Evolutionary conservation across 1,140 invertebrate species (phyloP), one percentile per base, ranked within the genome.

Genomic region (Danaus melanippus): DNA sequence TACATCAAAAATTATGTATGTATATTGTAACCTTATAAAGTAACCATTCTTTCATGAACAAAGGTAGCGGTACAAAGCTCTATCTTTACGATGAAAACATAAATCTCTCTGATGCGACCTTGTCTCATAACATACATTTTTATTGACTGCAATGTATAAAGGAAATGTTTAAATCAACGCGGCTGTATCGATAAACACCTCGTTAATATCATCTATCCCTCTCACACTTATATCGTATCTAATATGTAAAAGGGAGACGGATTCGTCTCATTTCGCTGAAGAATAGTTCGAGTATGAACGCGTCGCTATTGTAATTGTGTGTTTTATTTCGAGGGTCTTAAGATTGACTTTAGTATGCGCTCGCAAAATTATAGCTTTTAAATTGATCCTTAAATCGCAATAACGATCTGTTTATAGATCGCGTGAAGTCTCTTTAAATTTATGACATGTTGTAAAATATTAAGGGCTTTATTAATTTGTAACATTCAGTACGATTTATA

Each of bases 371-470:
- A 87, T 88, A 76, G 76, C 70, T 79, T 87, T 88, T 86, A 85
- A 87, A 88, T 86, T 75, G 80, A 74, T 83, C 77, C 79, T 87
- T 87, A 87, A 87, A 87, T 86, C 63, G 83, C 85, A 86, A 87
- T 87, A 88, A 87, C 79, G 77, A 87, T 87, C 85, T 88, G 83
- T 87, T 86, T 86, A 85, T 76, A 79, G 71, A 71, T 68, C 55
- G 60, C 63, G 57, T 72, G 62, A 61, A 58, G 65, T 69, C 70
- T 71, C 67, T 59, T 67, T 73, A 74, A 76, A 79, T 81, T 81
- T 74, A 79, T 75, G 69, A 67, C 54, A 62, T 64, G 50, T 64
- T 59, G 63, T 32, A 32, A 32, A 32, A 32, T 32, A 32, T 7
- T 32, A 32, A 32, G 21, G 21, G 21, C 21, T 32, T 32, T 32